Percentiles rank a stretch among this genome's conserved stretches.
These are phyloP conservation scores for Sesamia nonagrioides DNA, from an alignment of 1,140 invertebrate genomes.

Conservation along the genomic window DNA sequence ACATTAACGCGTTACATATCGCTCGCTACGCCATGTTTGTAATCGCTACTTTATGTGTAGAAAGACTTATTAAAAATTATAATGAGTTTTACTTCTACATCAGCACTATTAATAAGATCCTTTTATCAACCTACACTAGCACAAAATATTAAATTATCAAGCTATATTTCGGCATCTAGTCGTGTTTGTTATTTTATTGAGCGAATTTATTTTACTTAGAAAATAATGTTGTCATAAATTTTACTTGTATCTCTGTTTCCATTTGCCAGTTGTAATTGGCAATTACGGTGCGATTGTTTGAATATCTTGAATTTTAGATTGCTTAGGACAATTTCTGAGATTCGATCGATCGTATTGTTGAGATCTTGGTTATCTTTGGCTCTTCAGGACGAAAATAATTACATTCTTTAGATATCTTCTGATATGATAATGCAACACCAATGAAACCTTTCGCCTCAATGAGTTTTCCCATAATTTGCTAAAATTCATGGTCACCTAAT, in stretches of 20 bases:
- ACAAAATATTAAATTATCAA: slow-evolving; percentile 40
- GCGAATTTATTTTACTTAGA: slow-evolving; percentile 31
- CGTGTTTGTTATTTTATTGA: slow-evolving; percentile 38
- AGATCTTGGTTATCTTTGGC: no score
- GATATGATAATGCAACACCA: no score
- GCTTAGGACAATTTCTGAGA: slow-evolving; percentile 15
- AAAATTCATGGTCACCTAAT: background rate
- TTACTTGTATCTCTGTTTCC: slow-evolving; percentile 42
- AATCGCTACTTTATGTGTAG: slow-evolving; percentile 62
- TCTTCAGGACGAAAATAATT: background rate
- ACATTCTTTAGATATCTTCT: no score
- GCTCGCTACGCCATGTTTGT: slow-evolving; percentile 61
- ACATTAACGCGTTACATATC: slow-evolving; percentile 67
- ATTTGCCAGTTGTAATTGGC: slow-evolving; percentile 44
- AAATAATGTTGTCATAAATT: slow-evolving; percentile 42
- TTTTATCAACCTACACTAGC: slow-evolving; percentile 40
- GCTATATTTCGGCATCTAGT: slow-evolving; percentile 24
- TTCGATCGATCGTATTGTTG: slow-evolving; percentile 8
- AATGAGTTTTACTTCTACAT: slow-evolving; percentile 58
- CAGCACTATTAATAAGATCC: slow-evolving; percentile 51
- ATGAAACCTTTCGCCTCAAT: no score
- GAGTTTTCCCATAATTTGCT: no score
- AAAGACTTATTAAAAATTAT: slow-evolving; percentile 64
- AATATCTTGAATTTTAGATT: slow-evolving; percentile 35
- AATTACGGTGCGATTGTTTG: slow-evolving; percentile 38